Base-by-base conservation (phyloP, 2,113 vertebrate species). In the Micronycteris hirsuta region DNA sequence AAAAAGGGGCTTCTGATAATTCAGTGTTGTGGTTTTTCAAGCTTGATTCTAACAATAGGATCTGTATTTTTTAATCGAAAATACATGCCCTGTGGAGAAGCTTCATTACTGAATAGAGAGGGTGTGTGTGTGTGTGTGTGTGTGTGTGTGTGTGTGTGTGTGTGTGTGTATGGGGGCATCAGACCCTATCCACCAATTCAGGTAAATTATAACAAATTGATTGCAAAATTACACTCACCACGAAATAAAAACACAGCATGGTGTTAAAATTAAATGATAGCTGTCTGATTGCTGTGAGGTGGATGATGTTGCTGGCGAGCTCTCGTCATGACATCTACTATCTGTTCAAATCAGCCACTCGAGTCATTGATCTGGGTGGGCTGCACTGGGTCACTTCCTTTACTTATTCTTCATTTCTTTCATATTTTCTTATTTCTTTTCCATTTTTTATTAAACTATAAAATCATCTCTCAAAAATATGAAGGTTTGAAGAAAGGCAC, bases 211-310 rank as follows among this genome's bases (percentile, higher is more conserved):
- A 88, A 84, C 43, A 92, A 82, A 43, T 22, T 81, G 56, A 87
- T 91, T 49, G 76, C 38, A 90, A 92, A 90, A 67, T 89, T 91
- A 12, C 74, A 91, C 58, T 87, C 54, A 33, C 74, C 38, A 45
- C 33, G 95, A 49, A 65, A 80, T 89, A 86, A 80, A 94, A 93
- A 95, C 73, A 58, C 83, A 88, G 11, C 4, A n/a, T 4, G 89
- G 24, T 93, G 36, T 68, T 91, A 86, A 86, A 82, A 83, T 54
- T 26, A 84, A 77, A 74, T 67, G 41, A n/a, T 68, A 93, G 33
- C 85, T 81, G 88, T 84, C 49, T 86, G 33, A 33, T 80, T 95
- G 56, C 11, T 85, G 49, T 86, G 87, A 85, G 12, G 56, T 31
- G n/a, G 43, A 43, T 52, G 20, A 31, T 45, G 13, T 54, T 58